Base-by-base conservation (phyloP, 2,888 invertebrate genomes). In the Ichneumoninae sp. region DNA sequence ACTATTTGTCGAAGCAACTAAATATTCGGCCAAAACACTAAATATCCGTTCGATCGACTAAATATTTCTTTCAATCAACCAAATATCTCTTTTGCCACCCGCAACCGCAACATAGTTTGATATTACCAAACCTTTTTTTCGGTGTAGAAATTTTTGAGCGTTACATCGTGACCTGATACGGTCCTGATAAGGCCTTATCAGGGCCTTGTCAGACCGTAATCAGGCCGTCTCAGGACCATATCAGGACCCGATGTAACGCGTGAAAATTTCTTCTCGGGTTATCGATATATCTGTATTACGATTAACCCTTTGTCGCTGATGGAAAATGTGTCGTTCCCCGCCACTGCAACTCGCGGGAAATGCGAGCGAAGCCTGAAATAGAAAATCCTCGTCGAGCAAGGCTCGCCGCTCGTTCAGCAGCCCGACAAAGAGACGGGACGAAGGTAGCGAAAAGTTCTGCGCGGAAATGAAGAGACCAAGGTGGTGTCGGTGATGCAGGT, bases 391-490 rank as follows among this genome's bases (percentile, higher is more conserved):
- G 22, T 26, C 26, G 57, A 8, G 57, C 22, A 13, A 57, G 57
- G 16, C 30, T 6, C 16, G 16, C 33, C 13, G 22, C 26, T 26
- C 13, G 26, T 60, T 10, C 60, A 26, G 30, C 30, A 30, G 7
- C 8, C 13, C 13, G 16, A 33, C 62, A 30, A 7, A 30, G 22
- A 44, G 44, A 60, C 26, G 60, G 80, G 36, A 30, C 60, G 60
- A 40, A 44, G 72, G 65, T 54, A 47, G 70, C 30, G 75, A 79
- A 82, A 84, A 78, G 81, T 84, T 84, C 79, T 13, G 26, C n/a
- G 30, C 75, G 75, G 75, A 71, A 82, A 84, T 82, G 70, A 84
- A 78, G 81, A 81, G 70, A 36, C 36, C 33, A 30, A 13, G 30
- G 16, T 26, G 62, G 33, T 16, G 54, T 54, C 13, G 13, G 69